Conservation (phyloP, 2,888 invertebrate genomes). For the Periphyllus acericola region DNA sequence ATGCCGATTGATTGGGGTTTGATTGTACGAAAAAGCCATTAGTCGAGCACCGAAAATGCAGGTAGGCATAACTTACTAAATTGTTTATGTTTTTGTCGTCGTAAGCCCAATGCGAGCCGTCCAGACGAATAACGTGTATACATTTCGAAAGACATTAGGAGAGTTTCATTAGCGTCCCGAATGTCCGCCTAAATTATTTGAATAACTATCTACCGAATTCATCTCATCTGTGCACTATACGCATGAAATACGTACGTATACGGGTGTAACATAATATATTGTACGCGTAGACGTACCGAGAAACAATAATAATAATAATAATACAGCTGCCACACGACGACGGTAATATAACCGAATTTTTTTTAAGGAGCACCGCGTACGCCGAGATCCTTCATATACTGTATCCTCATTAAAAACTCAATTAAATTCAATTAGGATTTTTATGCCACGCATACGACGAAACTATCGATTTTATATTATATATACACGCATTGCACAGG, state of each 20-base stretch:
- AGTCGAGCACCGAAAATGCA: neutral
- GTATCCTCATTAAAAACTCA: neutral
- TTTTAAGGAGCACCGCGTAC: neutral
- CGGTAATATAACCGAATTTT: neutral
- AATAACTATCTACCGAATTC: neutral
- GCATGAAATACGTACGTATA: neutral
- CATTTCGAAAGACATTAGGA: neutral
- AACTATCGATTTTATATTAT: neutral
- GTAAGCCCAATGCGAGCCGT: neutral
- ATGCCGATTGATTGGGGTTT: neutral
- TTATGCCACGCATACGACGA: neutral
- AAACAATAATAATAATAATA: neutral
- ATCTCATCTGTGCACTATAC: neutral
- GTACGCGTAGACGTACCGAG: neutral
- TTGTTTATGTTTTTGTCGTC: neutral
- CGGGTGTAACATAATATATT: neutral
- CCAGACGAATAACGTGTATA: neutral
- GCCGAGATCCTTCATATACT: neutral
- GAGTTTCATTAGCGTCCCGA: neutral
- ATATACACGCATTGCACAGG: neutral
- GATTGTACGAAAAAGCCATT: constrained; percentile 11
- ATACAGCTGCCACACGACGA: neutral
- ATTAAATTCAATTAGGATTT: constrained; percentile 17
- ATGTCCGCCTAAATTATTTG: neutral
- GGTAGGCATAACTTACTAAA: neutral